phyloP scores from a whole-genome alignment of 2,888 invertebrate species.

The Torymus aiolomorphi region DNA sequence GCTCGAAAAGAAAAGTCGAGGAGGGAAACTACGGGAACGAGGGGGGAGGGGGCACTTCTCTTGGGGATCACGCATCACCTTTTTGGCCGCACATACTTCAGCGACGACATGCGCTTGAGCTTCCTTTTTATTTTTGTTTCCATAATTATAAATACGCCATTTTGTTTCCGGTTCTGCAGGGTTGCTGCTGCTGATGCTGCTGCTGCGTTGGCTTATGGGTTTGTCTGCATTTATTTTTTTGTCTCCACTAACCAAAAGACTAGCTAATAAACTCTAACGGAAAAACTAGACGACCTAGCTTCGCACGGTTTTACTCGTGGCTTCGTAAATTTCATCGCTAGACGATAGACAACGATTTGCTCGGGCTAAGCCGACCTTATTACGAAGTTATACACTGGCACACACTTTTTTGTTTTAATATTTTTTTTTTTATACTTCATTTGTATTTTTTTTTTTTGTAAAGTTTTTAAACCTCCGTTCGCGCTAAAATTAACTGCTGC shows the following conservation, averaged over 20 bases:
- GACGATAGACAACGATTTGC: constrained; percentile 56
- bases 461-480: constrained; percentile 5
- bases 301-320: constrained; percentile 54
- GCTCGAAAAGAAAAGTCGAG: too few relatives aligned
- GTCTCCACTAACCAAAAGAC: constrained; percentile 49
- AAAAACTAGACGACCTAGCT: constrained; percentile 57
- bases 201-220: not conserved
- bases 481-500: constrained; percentile 20
- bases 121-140: constrained; percentile 23
- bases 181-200: too few relatives aligned
- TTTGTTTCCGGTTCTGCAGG: constrained; percentile 1
- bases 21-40: too few relatives aligned
- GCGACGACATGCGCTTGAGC: constrained; percentile 30
- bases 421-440: constrained; percentile 19
- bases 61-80: not conserved
- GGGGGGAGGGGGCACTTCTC: too few relatives aligned
- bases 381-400: constrained; percentile 56
- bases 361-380: constrained; percentile 51
- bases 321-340: constrained; percentile 52
- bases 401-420: constrained; percentile 45
- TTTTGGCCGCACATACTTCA: constrained; percentile 2
- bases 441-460: constrained; percentile 39
- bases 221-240: constrained; percentile 25
- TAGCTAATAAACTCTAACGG: constrained; percentile 53
- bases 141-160: not conserved